Evolutionary conservation across 2,888 invertebrate genomes (phyloP), one percentile per base, ranked within the genome.

Genomic region (Sphaerophoria taeniata): DNA sequence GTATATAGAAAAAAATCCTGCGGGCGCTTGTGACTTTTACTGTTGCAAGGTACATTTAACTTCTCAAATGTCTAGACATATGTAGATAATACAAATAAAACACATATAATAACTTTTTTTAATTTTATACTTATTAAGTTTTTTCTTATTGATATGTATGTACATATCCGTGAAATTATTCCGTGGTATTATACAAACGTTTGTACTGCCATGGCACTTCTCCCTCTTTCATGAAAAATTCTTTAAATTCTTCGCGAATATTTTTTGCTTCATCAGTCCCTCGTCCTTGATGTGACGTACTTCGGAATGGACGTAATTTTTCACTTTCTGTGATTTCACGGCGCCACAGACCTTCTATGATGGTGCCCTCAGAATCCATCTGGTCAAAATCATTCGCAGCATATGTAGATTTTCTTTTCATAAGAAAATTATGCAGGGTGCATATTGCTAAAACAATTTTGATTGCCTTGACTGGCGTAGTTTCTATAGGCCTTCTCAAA

Each of bases 121-220:
- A n/a, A n/a, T n/a, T n/a, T n/a, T n/a, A n/a, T n/a, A n/a, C n/a
- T n/a, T n/a, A n/a, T n/a, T n/a, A 45, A 0, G 43, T 9, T 9
- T 45, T 45, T 45, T 45, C 9, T 45, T 45, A 9, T 45, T 45
- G 6, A 45, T 45, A 9, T 45, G 43, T 9, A 45, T 4, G 4
- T 24, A 24, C 24, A 24, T 24, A 24, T 24, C 24, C 24, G 24
- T 24, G 24, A 24, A 24, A 24, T 24, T 45, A 45, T 45, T 45
- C 43, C 9, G 43, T 45, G 9, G 43, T 24, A 24, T 24, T 24
- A 45, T 45, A 45, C 43, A 45, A 45, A 9, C 43, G 9, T 45
- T 45, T 45, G 43, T 45, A 45, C 43, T 45, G 43, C 43, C 43
- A 45, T 45, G 43, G 43, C 43, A 45, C 43, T 45, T 45, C 43